phyloP scores from a whole-genome alignment of 1,140 invertebrate species.

The Camponotus vicinus region DNA sequence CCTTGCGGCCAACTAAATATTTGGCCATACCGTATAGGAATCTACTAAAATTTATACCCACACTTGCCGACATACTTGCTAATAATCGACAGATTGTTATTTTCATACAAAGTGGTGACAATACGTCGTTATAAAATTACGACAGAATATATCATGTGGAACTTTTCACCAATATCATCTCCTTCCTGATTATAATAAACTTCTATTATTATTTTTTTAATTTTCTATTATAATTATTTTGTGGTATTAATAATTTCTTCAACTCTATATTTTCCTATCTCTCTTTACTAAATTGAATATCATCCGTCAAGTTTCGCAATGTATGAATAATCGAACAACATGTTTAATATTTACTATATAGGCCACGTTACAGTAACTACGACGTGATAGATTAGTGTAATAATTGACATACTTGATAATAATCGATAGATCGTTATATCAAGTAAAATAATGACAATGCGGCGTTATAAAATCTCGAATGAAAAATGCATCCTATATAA shows the following conservation, averaged over 20 bases:
- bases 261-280: too few species aligned
- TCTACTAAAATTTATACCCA: constrained; percentile 38
- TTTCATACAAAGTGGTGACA: constrained; percentile 12
- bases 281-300: not conserved
- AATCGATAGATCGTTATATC: too few species aligned
- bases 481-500: too few species aligned
- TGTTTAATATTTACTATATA: constrained; percentile 58
- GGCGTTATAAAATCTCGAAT: too few species aligned
- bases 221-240: too few species aligned
- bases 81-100: constrained; percentile 34
- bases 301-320: constrained; percentile 2
- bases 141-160: not conserved
- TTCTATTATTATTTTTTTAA: not conserved
- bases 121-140: constrained; percentile 24
- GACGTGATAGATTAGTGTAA: constrained; percentile 45
- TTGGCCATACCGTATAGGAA: constrained; percentile 3
- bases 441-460: too few species aligned
- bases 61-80: constrained; percentile 22
- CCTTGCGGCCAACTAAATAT: constrained; percentile 53
- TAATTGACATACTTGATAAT: constrained; percentile 2
- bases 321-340: not conserved
- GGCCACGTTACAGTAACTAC: constrained; percentile 34
- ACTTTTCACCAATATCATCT: not conserved
- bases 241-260: too few species aligned
- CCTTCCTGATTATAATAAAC: not conserved